phyloP scores from a whole-genome alignment of 2,113 vertebrate genomes.

The Rattus rattus region DNA sequence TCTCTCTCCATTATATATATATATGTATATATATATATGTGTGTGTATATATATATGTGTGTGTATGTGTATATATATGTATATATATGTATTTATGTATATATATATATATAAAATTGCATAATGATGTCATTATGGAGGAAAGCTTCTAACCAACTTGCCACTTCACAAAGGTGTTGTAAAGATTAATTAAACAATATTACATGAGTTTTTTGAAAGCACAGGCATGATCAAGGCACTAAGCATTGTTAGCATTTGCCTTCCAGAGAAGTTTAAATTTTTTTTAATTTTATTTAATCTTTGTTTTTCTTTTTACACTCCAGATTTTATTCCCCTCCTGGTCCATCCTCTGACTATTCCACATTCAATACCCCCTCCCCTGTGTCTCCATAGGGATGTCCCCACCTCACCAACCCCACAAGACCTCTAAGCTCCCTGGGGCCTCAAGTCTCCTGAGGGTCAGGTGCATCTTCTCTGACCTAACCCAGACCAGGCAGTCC shows the following conservation, averaged over 20 bases:
- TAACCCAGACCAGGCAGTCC: too few relatives aligned
- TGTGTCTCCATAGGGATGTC: too few relatives aligned
- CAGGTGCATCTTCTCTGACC: too few relatives aligned
- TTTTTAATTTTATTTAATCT: too few relatives aligned
- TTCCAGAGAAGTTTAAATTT: conserved; percentile 53
- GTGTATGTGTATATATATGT: neutral
- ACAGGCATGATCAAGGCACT: conserved; percentile 38
- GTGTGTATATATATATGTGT: neutral
- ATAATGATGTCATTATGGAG: conserved; percentile 32
- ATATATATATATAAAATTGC: neutral
- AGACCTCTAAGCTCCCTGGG: too few relatives aligned
- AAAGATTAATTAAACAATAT: conserved; percentile 74
- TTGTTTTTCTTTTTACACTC: too few relatives aligned
- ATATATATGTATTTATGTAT: neutral
- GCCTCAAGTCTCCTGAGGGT: too few relatives aligned
- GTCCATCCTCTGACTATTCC: too few relatives aligned
- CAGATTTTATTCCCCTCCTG: too few relatives aligned
- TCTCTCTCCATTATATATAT: neutral
- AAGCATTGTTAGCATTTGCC: conserved; percentile 29
- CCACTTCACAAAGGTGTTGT: conserved; percentile 49
- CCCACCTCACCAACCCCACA: too few relatives aligned
- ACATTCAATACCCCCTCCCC: too few relatives aligned
- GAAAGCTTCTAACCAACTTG: conserved; percentile 45
- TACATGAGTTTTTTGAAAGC: conserved; percentile 58
- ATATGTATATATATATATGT: neutral